Conservation (phyloP, 2,797 vertebrate genomes). For the Lemur catta region DNA sequence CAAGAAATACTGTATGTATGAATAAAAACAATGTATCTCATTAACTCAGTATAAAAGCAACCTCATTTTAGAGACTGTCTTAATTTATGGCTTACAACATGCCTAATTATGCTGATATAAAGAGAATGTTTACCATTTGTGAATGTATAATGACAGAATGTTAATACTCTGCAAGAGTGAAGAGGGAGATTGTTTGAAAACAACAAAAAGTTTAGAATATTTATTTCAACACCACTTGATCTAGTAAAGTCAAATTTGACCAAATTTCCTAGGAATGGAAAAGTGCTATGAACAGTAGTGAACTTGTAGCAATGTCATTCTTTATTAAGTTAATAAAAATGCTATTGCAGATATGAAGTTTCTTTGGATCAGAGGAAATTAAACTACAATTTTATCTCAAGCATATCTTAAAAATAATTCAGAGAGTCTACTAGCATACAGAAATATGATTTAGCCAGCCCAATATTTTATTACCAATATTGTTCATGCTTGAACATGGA, state of each 20-base stretch:
- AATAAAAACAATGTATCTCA: neutral
- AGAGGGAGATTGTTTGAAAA: neutral
- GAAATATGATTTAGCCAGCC: neutral
- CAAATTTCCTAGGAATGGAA: neutral
- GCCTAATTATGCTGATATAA: neutral
- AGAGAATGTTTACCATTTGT: neutral
- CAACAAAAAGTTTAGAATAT: neutral
- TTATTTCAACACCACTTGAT: neutral
- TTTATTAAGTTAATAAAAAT: slow-evolving; percentile 38
- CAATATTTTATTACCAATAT: slow-evolving; percentile 23
- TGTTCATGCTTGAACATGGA: neutral
- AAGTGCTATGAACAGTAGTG: neutral
- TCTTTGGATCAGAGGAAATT: slow-evolving; percentile 39
- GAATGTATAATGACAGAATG: neutral
- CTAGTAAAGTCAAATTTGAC: neutral
- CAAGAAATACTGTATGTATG: neutral
- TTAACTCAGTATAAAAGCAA: neutral
- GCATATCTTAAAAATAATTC: slow-evolving; percentile 13
- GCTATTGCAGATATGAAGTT: neutral
- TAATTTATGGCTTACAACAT: neutral
- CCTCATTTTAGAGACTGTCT: neutral
- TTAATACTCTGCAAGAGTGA: neutral
- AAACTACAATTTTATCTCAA: slow-evolving; percentile 7
- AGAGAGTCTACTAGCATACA: neutral
- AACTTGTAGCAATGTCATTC: neutral